A percentile compares a stretch with the other conserved stretches of the same genome.
Evolutionary conservation across 2,888 invertebrate genomes (phyloP).

Genomic region (Strigamia transsilvanica): DNA sequence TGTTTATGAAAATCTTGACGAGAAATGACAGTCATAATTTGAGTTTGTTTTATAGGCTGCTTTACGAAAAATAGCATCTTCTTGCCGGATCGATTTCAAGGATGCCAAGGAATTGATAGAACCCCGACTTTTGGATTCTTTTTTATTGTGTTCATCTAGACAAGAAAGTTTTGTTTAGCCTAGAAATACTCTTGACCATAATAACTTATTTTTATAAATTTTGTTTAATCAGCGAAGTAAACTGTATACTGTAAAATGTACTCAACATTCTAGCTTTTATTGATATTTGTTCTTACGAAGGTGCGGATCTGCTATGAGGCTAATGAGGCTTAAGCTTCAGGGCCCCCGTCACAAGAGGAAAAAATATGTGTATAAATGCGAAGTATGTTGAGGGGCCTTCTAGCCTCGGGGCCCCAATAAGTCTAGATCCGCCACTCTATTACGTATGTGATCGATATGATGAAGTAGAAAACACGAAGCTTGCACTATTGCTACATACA

Average conservation of each 20-base stretch:
- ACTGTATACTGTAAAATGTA: neutral
- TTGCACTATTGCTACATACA: too few relatives aligned
- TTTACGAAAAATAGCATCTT: constrained; percentile 71
- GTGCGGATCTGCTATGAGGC: too few relatives aligned
- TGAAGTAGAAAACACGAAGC: too few relatives aligned
- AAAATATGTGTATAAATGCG: too few relatives aligned
- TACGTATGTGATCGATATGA: too few relatives aligned
- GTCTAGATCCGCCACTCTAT: too few relatives aligned
- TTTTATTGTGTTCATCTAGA: constrained; percentile 79
- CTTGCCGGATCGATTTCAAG: constrained; percentile 68
- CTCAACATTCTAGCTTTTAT: too few relatives aligned
- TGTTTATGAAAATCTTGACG: constrained; percentile 50
- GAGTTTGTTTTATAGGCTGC: constrained; percentile 69
- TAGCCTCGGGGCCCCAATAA: too few relatives aligned
- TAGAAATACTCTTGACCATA: neutral
- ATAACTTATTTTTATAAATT: neutral
- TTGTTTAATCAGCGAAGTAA: neutral
- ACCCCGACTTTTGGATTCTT: constrained; percentile 79
- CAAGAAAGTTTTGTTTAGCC: constrained; percentile 79
- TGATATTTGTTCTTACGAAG: too few relatives aligned
- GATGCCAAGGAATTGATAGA: constrained; percentile 78
- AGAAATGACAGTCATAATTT: neutral
- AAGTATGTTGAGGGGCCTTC: too few relatives aligned
- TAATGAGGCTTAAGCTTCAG: too few relatives aligned
- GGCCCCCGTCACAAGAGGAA: too few relatives aligned